Base-by-base conservation (phyloP, 1,140 invertebrate species). In the Varroa destructor region DNA sequence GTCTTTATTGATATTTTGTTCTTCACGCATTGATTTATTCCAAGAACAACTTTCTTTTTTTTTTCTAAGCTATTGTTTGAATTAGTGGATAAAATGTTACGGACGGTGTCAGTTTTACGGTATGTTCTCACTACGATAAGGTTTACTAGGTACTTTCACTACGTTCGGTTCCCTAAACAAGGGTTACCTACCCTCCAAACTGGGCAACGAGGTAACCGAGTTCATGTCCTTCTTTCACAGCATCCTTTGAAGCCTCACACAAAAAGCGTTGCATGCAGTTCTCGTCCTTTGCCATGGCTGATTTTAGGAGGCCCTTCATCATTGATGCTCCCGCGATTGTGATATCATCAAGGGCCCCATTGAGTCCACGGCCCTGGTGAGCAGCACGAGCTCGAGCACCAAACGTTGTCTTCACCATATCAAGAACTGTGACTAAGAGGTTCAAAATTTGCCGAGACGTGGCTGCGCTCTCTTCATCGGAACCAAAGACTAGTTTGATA, bases 181-280 rank as follows among this genome's bases (percentile, higher is more conserved):
- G 6, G n/a, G 37, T 55, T 42, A 87, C 89, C 89, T 83, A 94
- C 90, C 89, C 89, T 88, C 89, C 90, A 75, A 93, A 82, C 82
- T 93, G 89, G 77, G 91, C 93, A 84, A 92, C 91, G 71, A 93
- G 85, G 75, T 88, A 87, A 74, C 87, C 89, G 73, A 86, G 86
- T 75, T 89, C 88, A 71, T 83, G 81, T 71, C 89, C 86, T 76
- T 91, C 89, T 6, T 83, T 82, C n/a, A 87, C 84, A 78, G 90
- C 93, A 78, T 92, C 90, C 37, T 84, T 86, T 77, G 89, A 92
- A 1, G 90, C 90, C 76, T 93, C 88, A 77, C 91, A 94, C 58
- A 93, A 84, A 81, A 85, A 88, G 79, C 85, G 89, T 82, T 86
- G 86, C 77, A 87, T 85, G 78, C 89, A 91, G 73, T 83, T 83